Conservation (phyloP, 2,888 invertebrate species). For the Myopa tessellatipennis region DNA sequence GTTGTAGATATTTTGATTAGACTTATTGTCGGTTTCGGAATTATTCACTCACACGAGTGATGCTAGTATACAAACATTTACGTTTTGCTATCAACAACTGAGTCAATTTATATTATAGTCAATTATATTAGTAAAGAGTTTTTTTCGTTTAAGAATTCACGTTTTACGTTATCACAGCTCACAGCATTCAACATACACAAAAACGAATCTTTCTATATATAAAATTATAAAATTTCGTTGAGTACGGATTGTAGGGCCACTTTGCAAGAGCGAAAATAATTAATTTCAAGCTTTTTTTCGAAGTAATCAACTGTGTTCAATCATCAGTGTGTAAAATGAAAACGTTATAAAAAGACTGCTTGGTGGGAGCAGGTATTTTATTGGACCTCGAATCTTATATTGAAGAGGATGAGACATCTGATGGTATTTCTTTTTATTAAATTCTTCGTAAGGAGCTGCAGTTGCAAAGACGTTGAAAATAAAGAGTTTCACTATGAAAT, state of each 20-base stretch:
- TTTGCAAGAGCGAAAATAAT: too few species aligned
- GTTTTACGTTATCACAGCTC: neutral
- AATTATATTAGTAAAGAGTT: neutral
- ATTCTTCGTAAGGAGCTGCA: neutral
- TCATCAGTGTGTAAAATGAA: neutral
- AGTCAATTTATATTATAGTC: conserved; percentile 6
- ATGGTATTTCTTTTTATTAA: neutral
- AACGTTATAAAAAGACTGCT: neutral
- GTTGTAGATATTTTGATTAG: neutral
- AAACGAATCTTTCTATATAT: too few species aligned
- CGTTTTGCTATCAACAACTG: neutral
- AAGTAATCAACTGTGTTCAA: too few species aligned
- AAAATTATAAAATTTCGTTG: too few species aligned
- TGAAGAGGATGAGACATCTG: neutral
- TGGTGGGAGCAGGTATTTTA: neutral
- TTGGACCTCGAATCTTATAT: neutral
- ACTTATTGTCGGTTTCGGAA: neutral
- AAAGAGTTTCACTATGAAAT: neutral
- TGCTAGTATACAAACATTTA: neutral
- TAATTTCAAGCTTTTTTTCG: too few species aligned
- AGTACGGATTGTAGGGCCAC: too few species aligned
- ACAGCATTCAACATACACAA: too few species aligned
- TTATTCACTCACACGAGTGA: neutral
- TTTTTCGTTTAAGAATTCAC: neutral
- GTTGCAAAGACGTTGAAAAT: neutral